Conservation (phyloP, 2,113 vertebrate species). For the Myiagra hebetior region DNA sequence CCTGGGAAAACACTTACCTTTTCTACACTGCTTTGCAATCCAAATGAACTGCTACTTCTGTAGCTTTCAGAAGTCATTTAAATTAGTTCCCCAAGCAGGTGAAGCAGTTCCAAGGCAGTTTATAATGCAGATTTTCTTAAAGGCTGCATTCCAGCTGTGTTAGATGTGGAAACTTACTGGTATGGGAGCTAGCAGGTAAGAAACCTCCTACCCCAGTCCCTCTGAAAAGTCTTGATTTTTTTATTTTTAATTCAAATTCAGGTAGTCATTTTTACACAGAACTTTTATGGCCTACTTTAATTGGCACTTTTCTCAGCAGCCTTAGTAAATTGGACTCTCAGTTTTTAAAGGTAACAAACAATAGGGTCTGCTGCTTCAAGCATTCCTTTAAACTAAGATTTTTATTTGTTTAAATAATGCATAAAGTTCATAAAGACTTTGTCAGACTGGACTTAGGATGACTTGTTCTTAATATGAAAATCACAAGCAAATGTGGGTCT, state of each 20-base stretch:
- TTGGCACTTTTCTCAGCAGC: background rate
- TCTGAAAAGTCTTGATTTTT: background rate
- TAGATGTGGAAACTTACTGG: background rate
- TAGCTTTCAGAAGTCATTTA: slow-evolving; percentile 7
- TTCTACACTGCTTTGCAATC: slow-evolving; percentile 19
- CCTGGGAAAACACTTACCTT: slow-evolving; percentile 25
- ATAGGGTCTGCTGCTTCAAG: background rate
- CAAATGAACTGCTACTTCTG: slow-evolving; percentile 30
- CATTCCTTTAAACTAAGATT: background rate
- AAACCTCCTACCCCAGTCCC: background rate
- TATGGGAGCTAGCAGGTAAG: background rate
- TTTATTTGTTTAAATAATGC: background rate
- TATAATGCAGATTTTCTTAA: slow-evolving; percentile 12
- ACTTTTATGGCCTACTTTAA: background rate
- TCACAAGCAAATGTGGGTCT: background rate
- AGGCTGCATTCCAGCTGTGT: slow-evolving; percentile 7
- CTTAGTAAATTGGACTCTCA: background rate
- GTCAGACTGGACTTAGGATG: background rate
- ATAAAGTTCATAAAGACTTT: background rate
- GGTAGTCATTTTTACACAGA: background rate
- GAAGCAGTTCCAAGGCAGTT: slow-evolving; percentile 14
- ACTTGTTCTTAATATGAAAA: background rate
- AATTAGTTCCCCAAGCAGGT: slow-evolving; percentile 15
- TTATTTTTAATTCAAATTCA: background rate
- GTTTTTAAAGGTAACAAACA: background rate